Evolutionary conservation across 2,888 invertebrate genomes (phyloP).

Genomic region (Cyaniris semiargus): DNA sequence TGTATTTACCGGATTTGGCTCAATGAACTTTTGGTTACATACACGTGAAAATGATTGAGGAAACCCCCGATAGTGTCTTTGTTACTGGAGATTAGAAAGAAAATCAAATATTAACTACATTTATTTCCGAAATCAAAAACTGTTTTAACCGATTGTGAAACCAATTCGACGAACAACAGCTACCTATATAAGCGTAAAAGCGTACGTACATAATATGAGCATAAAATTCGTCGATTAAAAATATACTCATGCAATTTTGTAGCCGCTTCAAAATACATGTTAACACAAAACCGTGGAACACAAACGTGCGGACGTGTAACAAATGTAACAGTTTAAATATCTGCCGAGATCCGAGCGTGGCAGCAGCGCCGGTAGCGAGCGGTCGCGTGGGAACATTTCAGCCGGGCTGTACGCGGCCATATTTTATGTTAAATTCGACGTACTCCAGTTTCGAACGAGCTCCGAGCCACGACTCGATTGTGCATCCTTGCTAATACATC

Average conservation of each 20-base stretch:
- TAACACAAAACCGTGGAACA: not conserved
- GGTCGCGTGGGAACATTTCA: conserved; percentile 68
- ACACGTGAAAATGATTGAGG: not conserved
- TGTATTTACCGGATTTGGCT: not conserved
- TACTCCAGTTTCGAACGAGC: conserved; percentile 57
- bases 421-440: conserved; percentile 68
- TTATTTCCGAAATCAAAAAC: not conserved
- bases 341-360: conserved; percentile 40
- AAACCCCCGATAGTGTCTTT: not conserved
- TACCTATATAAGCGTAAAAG: no score
- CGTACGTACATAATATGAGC: no score
- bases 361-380: conserved; percentile 41
- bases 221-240: no score
- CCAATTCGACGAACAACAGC: no score
- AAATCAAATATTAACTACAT: not conserved
- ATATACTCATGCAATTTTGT: not conserved
- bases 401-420: conserved; percentile 55
- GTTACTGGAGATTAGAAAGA: not conserved
- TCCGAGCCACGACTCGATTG: conserved; percentile 71
- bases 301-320: conserved; percentile 31
- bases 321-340: conserved; percentile 37
- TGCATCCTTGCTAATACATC: conserved; percentile 63
- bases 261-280: not conserved
- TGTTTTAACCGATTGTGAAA: not conserved
- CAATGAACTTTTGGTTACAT: not conserved